Base-by-base conservation (phyloP, 37 sponge, comb jelly and placozoan species). In the Haliclona indistincta region DNA sequence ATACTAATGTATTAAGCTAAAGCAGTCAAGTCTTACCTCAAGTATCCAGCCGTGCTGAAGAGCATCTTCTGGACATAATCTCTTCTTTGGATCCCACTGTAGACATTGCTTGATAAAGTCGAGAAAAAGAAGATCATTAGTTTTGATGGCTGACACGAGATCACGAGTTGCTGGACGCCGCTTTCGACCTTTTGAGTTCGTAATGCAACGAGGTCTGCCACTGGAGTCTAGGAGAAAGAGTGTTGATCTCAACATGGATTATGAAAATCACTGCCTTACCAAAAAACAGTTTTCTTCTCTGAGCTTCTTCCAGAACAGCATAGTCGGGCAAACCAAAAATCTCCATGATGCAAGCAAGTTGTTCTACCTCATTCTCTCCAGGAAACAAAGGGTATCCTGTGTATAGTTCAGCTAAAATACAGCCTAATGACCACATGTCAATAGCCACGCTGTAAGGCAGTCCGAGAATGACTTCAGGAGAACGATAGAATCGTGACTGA, bases 331-430 rank as follows among this genome's bases (percentile, higher is more conserved):
- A 29, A 1, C 89, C 94, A 55, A 87, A 72, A 1, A 85, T 74
- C 75, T 93, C 94, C 89, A 93, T 93, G 74, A 93, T 88, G 54
- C 94, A 94, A 45, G 87, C 87, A 30, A 94, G 72, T 81, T 94
- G 94, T 37, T 94, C 94, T 71, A 86, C 83, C 68, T 94, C 94
- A 66, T 94, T 86, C 71, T 94, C 89, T 30, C 94, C 94, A 3
- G 94, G 94, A 73, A 94, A 94, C n/a, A 94, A 89, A 0, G 94
- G 94, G 63, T 94, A 89, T 52, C 94, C 94, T 3, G 89, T 89
- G 73, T 86, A 85, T 6, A 94, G 89, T 75, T 94, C 94, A 37
- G 89, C 94, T 43, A 94, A 75, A 29, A 94, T 94, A 43, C 89
- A 89, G 0, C 94, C 94, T 30, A 94, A 75, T 32, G 84, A 82